These are phyloP conservation scores for Nomada fabriciana DNA, from an alignment of 2,888 invertebrate genomes.

Conservation along the genomic window DNA sequence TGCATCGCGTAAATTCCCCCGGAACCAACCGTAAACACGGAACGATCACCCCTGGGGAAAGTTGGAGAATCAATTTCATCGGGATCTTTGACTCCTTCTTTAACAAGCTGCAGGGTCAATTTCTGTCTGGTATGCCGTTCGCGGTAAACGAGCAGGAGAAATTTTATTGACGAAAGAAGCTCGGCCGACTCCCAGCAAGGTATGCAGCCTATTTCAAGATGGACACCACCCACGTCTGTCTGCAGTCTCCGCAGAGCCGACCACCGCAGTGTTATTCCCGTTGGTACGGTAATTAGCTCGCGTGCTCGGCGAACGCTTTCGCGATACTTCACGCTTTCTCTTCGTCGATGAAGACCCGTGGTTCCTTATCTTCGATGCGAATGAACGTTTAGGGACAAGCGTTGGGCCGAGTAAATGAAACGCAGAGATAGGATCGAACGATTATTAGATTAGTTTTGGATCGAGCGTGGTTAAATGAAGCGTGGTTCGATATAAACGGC, in stretches of 20 bases:
- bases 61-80: not conserved
- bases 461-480: not conserved
- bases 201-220: constrained; percentile 59
- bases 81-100: too few relatives aligned
- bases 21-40: constrained; percentile 37
- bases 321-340: not conserved
- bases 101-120: too few relatives aligned
- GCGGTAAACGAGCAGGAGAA: not conserved
- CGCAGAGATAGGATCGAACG: constrained; percentile 10
- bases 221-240: constrained; percentile 63
- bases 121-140: not conserved
- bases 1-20: constrained; percentile 19
- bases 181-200: constrained; percentile 36
- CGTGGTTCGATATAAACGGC: not conserved
- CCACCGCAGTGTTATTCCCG: constrained; percentile 63
- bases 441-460: constrained; percentile 17
- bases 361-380: not conserved
- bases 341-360: not conserved
- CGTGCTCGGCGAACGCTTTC: constrained; percentile 15
- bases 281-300: constrained; percentile 49
- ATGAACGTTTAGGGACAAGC: not conserved
- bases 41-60: not conserved
- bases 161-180: constrained; percentile 29
- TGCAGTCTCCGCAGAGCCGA: constrained; percentile 58
- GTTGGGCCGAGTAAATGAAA: constrained; percentile 2